Percentiles rank a stretch among this genome's conserved stretches.
Evolutionary conservation across 2,888 invertebrate species (phyloP).

Genomic region (Pardosa pseudoannulata): DNA sequence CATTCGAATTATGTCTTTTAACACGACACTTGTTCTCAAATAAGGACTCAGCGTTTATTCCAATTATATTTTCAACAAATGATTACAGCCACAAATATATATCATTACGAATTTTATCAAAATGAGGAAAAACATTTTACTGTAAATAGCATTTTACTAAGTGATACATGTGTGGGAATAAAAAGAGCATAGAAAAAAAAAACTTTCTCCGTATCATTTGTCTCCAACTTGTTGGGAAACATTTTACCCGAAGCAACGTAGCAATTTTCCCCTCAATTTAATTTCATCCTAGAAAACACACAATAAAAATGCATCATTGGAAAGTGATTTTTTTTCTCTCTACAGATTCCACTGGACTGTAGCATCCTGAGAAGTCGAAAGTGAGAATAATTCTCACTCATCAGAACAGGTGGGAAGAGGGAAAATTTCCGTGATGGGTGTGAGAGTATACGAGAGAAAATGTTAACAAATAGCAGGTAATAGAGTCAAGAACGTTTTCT

Average conservation of each 20-base stretch:
- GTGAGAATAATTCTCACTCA: background rate
- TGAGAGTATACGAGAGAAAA: too few relatives aligned
- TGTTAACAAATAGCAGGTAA: too few relatives aligned
- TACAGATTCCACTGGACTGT: background rate
- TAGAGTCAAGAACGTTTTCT: too few relatives aligned
- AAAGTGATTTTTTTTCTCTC: constrained; percentile 33
- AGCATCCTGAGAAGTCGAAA: background rate
- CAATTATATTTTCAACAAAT: too few relatives aligned
- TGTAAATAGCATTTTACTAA: background rate
- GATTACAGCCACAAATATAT: too few relatives aligned
- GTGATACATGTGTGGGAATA: background rate
- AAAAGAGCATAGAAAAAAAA: constrained; percentile 17
- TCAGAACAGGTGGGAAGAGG: background rate
- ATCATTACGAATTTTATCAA: too few relatives aligned
- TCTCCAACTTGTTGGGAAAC: constrained; percentile 29
- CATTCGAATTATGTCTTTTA: too few relatives aligned
- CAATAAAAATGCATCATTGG: constrained; percentile 17
- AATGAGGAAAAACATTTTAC: background rate
- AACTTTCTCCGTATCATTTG: constrained; percentile 30
- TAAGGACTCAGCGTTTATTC: too few relatives aligned
- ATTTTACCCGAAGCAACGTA: constrained; percentile 33
- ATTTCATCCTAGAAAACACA: constrained; percentile 45
- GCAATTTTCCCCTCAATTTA: constrained; percentile 64
- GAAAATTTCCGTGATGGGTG: too few relatives aligned
- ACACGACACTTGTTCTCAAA: too few relatives aligned